These are phyloP conservation scores for Accipiter cooperii DNA, from an alignment of 2,113 vertebrate genomes.

Conservation along the genomic window DNA sequence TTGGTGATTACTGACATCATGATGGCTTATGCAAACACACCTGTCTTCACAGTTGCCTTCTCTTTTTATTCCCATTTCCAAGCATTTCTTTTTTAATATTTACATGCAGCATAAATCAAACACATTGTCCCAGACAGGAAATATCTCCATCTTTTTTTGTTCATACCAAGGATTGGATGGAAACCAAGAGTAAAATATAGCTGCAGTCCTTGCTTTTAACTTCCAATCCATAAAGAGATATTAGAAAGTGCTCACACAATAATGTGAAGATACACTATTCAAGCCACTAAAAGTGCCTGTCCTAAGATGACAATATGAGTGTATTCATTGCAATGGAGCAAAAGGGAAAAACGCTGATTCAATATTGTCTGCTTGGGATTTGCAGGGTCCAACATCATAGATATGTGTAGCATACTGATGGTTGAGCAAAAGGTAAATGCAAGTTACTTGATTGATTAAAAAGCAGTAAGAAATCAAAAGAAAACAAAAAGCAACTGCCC, in stretches of 20 bases:
- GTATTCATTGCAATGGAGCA: neutral
- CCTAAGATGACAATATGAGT: neutral
- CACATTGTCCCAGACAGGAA: neutral
- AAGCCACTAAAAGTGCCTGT: neutral
- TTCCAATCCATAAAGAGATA: neutral
- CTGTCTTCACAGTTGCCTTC: neutral
- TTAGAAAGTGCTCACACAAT: neutral
- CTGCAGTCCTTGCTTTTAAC: neutral
- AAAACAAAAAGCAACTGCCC: rapidly evolving
- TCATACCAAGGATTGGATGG: neutral
- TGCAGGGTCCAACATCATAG: neutral
- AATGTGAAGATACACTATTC: neutral
- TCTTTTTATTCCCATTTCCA: neutral
- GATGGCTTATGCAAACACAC: neutral
- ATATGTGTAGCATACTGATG: neutral
- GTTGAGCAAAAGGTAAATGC: neutral
- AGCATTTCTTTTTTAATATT: neutral
- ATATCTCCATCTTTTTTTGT: neutral
- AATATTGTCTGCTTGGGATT: neutral
- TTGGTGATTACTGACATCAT: neutral
- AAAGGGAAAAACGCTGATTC: neutral
- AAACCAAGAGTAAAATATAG: neutral
- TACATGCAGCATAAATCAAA: neutral
- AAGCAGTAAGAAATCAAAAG: neutral
- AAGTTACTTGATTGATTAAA: neutral